A percentile compares a stretch with the other conserved stretches of the same genome.
Conservation (phyloP, 1,140 invertebrate genomes). For the Cotesia glomerata region DNA sequence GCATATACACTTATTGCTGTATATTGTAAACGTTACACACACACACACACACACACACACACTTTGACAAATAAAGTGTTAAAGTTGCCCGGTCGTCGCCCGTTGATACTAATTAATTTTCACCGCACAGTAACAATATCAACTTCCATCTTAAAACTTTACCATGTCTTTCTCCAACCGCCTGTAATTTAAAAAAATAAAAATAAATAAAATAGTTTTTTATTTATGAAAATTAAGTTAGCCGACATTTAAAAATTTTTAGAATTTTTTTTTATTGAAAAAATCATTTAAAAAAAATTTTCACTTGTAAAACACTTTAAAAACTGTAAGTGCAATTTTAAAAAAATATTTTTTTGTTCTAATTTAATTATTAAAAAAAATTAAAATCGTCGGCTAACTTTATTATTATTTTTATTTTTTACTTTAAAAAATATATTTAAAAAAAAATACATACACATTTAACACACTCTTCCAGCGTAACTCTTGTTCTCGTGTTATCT, state of each 20-base stretch:
- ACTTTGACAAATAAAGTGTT: not conserved
- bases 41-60: not conserved
- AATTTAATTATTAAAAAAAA: too few species aligned
- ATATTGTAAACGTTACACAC: not conserved
- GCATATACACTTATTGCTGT: not conserved
- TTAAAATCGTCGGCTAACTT: too few species aligned
- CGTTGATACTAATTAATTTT: slow-evolving; percentile 21
- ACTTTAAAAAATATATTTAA: not conserved
- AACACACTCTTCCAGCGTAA: too few species aligned
- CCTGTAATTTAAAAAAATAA: not conserved
- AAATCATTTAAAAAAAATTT: too few species aligned
- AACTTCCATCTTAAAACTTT: slow-evolving; percentile 13
- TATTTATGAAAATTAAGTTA: too few species aligned
- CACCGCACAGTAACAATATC: slow-evolving; percentile 14
- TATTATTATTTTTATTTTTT: too few species aligned
- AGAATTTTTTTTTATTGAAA: too few species aligned
- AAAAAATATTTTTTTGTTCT: too few species aligned
- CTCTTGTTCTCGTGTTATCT: too few species aligned
- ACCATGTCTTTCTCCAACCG: not conserved
- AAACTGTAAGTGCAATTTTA: too few species aligned
- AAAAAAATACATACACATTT: not conserved
- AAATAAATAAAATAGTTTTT: not conserved
- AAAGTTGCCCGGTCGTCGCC: slow-evolving; percentile 9
- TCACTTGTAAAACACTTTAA: too few species aligned
- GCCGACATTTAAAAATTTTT: too few species aligned